Percentiles rank a stretch among this genome's conserved stretches.
Evolutionary conservation across 2,888 invertebrate species (phyloP).

Genomic region (Athetis lepigone): DNA sequence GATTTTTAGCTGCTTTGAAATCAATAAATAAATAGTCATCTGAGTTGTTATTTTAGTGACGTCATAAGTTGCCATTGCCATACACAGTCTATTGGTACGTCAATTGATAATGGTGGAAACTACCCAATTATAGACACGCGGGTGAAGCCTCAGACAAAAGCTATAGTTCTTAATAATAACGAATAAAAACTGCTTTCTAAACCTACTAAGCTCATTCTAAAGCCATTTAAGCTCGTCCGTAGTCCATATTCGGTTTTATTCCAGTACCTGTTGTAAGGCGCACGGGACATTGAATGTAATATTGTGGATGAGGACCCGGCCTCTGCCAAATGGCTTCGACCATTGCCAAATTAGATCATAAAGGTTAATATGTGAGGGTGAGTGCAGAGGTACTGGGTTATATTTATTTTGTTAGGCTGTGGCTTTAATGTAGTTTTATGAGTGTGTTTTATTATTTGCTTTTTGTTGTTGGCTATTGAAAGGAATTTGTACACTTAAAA

Average conservation of each 20-base stretch:
- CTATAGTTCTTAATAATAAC: neutral
- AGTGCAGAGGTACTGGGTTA: constrained; percentile 62
- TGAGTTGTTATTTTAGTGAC: no score
- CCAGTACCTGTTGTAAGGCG: constrained; percentile 77
- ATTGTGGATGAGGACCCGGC: constrained; percentile 62
- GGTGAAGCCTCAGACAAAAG: neutral
- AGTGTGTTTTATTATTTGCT: constrained; percentile 12
- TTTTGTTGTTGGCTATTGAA: constrained; percentile 5
- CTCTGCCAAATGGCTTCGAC: constrained; percentile 80
- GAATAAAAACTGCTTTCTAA: neutral
- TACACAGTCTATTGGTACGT: no score
- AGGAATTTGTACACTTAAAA: no score
- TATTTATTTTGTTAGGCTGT: constrained; percentile 62
- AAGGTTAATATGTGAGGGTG: constrained; percentile 82
- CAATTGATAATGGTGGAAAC: no score
- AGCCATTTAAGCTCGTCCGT: constrained; percentile 54
- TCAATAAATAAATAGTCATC: no score
- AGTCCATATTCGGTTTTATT: constrained; percentile 59
- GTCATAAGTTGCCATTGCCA: no score
- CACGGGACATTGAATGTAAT: constrained; percentile 72
- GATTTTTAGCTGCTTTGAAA: no score
- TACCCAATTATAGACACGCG: neutral
- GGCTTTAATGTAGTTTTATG: constrained; percentile 55
- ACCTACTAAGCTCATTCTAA: constrained; percentile 46
- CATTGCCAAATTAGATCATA: constrained; percentile 86